These are phyloP conservation scores for Schizaphis graminum DNA, from an alignment of 2,888 invertebrate species.

Conservation along the genomic window DNA sequence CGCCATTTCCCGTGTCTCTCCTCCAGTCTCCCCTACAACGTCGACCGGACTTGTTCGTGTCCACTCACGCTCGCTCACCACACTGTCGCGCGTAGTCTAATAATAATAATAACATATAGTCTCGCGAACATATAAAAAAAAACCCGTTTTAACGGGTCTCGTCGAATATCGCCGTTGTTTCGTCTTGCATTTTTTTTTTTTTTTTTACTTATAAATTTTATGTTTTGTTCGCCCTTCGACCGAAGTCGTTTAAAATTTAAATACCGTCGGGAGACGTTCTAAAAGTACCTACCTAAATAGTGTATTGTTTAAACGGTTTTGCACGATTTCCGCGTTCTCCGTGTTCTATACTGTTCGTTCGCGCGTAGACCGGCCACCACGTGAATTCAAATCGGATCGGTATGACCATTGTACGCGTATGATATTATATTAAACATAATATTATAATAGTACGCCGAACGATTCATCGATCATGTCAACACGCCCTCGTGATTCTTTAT, in stretches of 20 bases:
- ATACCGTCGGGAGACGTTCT: background rate
- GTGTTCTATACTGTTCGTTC: background rate
- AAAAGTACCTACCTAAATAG: background rate
- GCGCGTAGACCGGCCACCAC: too few relatives aligned
- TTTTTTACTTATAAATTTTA: background rate
- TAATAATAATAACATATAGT: background rate
- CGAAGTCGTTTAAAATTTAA: background rate
- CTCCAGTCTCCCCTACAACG: background rate
- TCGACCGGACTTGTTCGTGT: background rate
- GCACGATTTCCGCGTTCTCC: background rate
- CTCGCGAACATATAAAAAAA: background rate
- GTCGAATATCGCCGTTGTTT: background rate
- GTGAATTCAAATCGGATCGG: too few relatives aligned
- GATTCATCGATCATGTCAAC: too few relatives aligned
- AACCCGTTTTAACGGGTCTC: constrained; percentile 1
- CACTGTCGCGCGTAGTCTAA: background rate
- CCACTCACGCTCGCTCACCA: background rate
- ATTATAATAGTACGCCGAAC: too few relatives aligned
- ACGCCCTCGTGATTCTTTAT: too few relatives aligned
- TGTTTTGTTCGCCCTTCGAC: background rate
- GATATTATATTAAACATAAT: too few relatives aligned
- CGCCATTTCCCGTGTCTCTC: background rate
- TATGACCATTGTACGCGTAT: too few relatives aligned
- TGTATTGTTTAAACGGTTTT: background rate
- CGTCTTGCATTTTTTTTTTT: background rate